phyloP scores from a whole-genome alignment of 2,113 vertebrate genomes.

The Sphyrna mokarran region DNA sequence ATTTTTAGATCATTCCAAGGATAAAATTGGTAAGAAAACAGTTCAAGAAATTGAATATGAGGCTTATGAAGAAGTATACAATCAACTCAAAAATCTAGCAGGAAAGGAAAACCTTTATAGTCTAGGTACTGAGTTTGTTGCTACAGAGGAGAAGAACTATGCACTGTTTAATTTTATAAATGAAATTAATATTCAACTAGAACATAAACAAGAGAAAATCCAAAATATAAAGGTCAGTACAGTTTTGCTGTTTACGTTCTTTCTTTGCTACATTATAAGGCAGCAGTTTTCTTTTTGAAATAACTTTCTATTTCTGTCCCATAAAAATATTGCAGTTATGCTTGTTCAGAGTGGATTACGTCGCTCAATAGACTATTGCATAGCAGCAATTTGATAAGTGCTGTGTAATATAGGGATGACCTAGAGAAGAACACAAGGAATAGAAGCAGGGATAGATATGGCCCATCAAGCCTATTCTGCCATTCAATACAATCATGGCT shows the following conservation, averaged over 20 bases:
- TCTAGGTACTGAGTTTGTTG: constrained; percentile 43
- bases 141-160: constrained; percentile 53
- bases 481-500: neutral
- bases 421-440: neutral
- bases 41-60: constrained; percentile 40
- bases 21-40: constrained; percentile 14
- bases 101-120: constrained; percentile 33
- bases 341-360: neutral
- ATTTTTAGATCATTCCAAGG: neutral
- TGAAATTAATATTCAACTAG: constrained; percentile 47
- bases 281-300: neutral
- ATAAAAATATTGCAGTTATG: neutral
- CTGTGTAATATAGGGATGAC: neutral
- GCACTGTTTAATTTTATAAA: constrained; percentile 47
- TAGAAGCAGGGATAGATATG: neutral
- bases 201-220: constrained; percentile 45
- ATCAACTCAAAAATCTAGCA: constrained; percentile 47
- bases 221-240: constrained; percentile 51
- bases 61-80: constrained; percentile 49
- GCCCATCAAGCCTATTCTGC: neutral
- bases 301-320: neutral
- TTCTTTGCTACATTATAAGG: neutral
- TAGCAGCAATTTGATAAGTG: neutral
- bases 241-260: neutral
- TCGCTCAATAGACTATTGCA: neutral